Evolutionary conservation across 2,888 invertebrate genomes (phyloP), one percentile per base, ranked within the genome.

Genomic region (Heliconius aoede): DNA sequence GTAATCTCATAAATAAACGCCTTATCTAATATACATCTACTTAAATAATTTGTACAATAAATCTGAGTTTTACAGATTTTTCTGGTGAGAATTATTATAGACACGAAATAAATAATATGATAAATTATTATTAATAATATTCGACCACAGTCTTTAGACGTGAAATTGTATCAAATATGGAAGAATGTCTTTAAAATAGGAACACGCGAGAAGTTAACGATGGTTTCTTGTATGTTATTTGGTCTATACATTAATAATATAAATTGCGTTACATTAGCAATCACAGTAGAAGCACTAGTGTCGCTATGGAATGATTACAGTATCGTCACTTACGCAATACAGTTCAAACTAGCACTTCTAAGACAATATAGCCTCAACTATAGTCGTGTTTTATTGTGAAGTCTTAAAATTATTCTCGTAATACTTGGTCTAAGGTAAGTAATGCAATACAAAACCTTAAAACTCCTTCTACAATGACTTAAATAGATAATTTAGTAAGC

Each of bases 1-100:
- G 88, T 94, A 93, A 94, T 94, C 93, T 94, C 94, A 94, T 94
- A 94, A 94, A 94, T 93, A 93, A 88, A 89, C 86, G 87, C 86
- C 85, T 93, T 91, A 84, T 78, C 88, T 91, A 91, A 83, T 82
- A 83, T 87, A 88, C 89, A 82, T 82, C 87, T 91, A 91, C 83
- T 88, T 91, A 91, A 90, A 90, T 91, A 93, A 93, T 94, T 94
- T 94, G 94, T 94, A 94, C 93, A 94, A 91, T 90, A 87, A 86
- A 87, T 90, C 90, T 89, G 91, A 90, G 88, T 88, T 82, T n/a
- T 85, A 86, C 90, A 88, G 88, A 90, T 85, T 81, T 85, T 85
- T 86, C 86, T 88, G 89, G 87, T 88, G 89, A 90, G 85, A 84
- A 88, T 88, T 87, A 89, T 90, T 89, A 91, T 89, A 91, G 87